Evolutionary conservation across 1,140 invertebrate species (phyloP).

Genomic region (Protaetia brevitarsis): DNA sequence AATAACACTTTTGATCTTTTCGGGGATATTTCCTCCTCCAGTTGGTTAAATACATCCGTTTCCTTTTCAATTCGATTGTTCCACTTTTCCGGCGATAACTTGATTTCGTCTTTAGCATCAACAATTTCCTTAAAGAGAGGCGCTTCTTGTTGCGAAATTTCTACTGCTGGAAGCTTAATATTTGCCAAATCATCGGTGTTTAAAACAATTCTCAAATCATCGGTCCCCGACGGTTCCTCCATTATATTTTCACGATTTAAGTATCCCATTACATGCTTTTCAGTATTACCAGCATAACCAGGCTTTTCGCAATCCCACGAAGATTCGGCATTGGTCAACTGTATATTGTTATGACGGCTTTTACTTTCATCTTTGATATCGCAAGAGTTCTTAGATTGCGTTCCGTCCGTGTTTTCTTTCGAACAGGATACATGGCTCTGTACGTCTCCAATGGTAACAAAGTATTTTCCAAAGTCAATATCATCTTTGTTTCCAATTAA

Average conservation of each 20-base stretch:
- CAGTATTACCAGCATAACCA: neutral
- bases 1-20: no score
- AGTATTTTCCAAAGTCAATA: neutral
- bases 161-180: neutral
- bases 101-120: no score
- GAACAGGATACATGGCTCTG: neutral
- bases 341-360: neutral
- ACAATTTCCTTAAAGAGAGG: neutral
- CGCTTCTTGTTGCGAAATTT: neutral
- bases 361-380: neutral
- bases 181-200: neutral
- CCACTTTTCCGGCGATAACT: neutral
- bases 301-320: neutral
- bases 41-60: no score
- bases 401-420: neutral
- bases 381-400: neutral
- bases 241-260: neutral
- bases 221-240: neutral
- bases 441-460: neutral
- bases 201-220: neutral
- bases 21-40: no score
- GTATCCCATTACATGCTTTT: neutral
- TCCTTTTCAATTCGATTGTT: no score
- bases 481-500: neutral
- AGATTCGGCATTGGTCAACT: neutral